phyloP scores from a whole-genome alignment of 2,113 vertebrate genomes.

The Mormoops blainvillei region DNA sequence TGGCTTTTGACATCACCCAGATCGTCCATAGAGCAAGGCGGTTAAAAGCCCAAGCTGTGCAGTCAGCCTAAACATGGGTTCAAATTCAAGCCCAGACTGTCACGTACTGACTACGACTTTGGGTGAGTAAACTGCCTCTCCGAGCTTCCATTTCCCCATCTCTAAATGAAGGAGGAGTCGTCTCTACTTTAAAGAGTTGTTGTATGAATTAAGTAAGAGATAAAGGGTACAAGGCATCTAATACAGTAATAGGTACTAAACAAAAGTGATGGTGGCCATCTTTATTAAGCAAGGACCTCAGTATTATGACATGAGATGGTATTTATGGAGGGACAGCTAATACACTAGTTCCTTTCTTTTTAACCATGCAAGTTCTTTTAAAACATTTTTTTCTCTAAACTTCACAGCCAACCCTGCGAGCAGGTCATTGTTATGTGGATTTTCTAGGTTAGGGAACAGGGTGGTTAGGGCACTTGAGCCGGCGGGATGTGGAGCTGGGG shows the following conservation, averaged over 20 bases:
- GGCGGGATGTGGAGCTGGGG: too few relatives aligned
- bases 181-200: neutral
- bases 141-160: neutral
- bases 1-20: neutral
- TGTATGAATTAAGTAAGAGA: neutral
- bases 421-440: neutral
- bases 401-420: neutral
- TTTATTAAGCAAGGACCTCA: neutral
- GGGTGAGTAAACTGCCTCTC: neutral
- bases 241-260: neutral
- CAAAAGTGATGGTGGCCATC: rapidly evolving
- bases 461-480: neutral
- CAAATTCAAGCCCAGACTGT: neutral
- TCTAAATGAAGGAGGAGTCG: neutral
- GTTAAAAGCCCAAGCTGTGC: neutral
- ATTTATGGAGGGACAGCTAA: neutral
- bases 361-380: neutral
- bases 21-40: neutral
- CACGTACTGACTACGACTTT: neutral
- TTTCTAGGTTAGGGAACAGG: neutral
- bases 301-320: neutral
- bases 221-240: neutral
- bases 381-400: neutral
- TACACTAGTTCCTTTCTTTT: neutral
- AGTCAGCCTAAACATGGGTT: neutral